phyloP scores from a whole-genome alignment of 2,888 invertebrate species.

The Drosophila villosipedis region DNA sequence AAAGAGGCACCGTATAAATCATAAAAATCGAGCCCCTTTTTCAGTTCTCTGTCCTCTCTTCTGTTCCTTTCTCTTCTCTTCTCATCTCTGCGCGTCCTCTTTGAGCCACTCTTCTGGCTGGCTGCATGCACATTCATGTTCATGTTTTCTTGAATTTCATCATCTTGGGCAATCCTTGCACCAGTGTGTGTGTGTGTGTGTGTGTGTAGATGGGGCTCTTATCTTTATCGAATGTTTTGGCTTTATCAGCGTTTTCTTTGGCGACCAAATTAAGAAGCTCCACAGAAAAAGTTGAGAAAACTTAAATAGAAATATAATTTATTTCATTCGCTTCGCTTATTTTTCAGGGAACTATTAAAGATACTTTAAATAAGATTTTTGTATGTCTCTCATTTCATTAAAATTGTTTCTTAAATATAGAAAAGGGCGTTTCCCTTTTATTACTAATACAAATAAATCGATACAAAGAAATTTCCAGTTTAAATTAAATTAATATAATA shows the following conservation, averaged over 20 bases:
- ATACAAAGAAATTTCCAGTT: no score
- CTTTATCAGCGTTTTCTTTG: slow-evolving; percentile 25
- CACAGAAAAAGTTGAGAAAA: not conserved
- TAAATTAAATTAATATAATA: no score
- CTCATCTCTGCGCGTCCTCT: slow-evolving; percentile 11
- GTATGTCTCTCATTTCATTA: not conserved
- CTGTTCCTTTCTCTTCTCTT: slow-evolving; percentile 9
- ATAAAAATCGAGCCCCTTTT: slow-evolving; percentile 75
- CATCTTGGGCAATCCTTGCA: slow-evolving; percentile 64
- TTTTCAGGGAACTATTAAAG: not conserved
- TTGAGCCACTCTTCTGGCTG: slow-evolving; percentile 14
- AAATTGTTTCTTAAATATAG: no score
- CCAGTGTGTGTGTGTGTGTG: slow-evolving; percentile 3
- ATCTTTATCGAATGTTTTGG: slow-evolving; percentile 30
- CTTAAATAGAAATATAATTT: not conserved
- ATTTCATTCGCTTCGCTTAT: not conserved
- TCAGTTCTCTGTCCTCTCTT: slow-evolving; percentile 24
- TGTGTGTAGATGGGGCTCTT: not conserved
- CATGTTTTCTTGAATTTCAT: slow-evolving; percentile 66
- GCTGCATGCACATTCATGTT: slow-evolving; percentile 71
- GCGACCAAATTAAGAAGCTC: not conserved
- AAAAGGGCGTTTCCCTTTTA: not conserved
- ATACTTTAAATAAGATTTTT: not conserved
- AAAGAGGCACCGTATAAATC: slow-evolving; percentile 52
- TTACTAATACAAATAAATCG: not conserved